A percentile compares a stretch with the other conserved stretches of the same genome.
Evolutionary conservation across 2,113 vertebrate species (phyloP).

Genomic region (Seriola aureovittata): DNA sequence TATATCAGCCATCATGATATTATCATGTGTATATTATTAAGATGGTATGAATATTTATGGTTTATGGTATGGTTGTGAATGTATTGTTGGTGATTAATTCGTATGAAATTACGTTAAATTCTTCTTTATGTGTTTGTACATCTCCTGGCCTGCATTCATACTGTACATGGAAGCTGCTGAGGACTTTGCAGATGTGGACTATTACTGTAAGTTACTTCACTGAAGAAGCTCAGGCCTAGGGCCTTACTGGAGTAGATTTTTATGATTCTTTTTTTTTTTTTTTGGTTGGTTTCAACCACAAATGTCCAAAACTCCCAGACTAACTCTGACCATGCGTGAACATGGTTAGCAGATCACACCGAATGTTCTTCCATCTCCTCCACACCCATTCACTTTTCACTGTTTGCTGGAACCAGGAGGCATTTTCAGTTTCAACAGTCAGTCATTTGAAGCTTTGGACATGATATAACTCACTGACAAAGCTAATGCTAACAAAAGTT

Average conservation of each 20-base stretch:
- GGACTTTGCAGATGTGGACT: constrained; percentile 20
- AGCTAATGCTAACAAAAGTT: constrained; percentile 24
- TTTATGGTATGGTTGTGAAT: not conserved
- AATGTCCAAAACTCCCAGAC: constrained; percentile 1
- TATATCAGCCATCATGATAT: too few species aligned
- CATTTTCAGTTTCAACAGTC: constrained; percentile 16
- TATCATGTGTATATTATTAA: too few species aligned
- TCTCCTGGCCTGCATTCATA: not conserved
- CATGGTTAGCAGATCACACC: constrained; percentile 16
- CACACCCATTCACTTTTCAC: not conserved
- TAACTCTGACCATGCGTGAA: not conserved
- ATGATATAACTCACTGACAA: constrained; percentile 10
- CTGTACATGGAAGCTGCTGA: constrained; percentile 6
- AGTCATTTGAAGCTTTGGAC: constrained; percentile 17
- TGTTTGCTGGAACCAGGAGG: not conserved
- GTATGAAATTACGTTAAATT: not conserved
- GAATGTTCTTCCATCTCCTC: not conserved
- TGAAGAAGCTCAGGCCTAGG: not conserved
- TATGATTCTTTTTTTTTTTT: not conserved
- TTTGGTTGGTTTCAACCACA: not conserved
- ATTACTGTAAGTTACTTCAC: constrained; percentile 10
- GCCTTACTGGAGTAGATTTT: not conserved
- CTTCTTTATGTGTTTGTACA: not conserved
- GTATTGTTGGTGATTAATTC: not conserved
- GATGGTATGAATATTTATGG: too few species aligned